phyloP scores from a whole-genome alignment of 2,888 invertebrate species.

The Macrostomum cliftonense region DNA sequence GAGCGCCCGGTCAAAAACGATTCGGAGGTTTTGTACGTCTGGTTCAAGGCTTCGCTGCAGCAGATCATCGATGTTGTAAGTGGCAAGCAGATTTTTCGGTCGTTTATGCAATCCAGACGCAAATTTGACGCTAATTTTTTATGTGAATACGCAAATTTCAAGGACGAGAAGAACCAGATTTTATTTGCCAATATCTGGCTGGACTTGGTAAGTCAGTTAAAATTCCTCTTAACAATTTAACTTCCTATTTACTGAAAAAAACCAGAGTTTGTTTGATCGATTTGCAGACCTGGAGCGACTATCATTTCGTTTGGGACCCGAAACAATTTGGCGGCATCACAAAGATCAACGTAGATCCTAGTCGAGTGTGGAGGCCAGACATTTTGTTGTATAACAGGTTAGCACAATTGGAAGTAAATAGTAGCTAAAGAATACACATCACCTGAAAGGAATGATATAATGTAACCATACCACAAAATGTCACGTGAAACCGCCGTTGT shows the following conservation, averaged over 20 bases:
- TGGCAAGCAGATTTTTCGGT: no score
- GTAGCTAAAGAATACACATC: no score
- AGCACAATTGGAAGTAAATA: conserved; percentile 58
- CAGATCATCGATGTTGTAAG: conserved; percentile 40
- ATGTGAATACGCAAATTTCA: not conserved
- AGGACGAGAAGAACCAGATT: not conserved
- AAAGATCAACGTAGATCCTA: conserved; percentile 17
- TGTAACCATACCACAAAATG: no score
- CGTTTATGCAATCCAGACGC: no score
- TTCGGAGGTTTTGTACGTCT: conserved; percentile 29
- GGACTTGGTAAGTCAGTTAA: not conserved
- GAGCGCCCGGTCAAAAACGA: conserved; percentile 38
- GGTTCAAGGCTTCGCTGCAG: conserved; percentile 37
- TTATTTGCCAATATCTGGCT: not conserved
- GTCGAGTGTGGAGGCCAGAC: conserved; percentile 19
- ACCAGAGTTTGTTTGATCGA: no score
- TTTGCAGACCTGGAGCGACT: conserved; percentile 17
- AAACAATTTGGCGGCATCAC: conserved; percentile 17
- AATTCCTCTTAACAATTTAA: no score
- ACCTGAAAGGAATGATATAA: no score
- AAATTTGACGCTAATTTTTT: no score
- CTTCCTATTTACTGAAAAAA: no score
- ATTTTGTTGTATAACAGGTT: conserved; percentile 21
- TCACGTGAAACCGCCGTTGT: no score
- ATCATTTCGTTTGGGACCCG: conserved; percentile 18